Evolutionary conservation across 1,140 invertebrate genomes (phyloP).

Genomic region (Calliphora vicina): DNA sequence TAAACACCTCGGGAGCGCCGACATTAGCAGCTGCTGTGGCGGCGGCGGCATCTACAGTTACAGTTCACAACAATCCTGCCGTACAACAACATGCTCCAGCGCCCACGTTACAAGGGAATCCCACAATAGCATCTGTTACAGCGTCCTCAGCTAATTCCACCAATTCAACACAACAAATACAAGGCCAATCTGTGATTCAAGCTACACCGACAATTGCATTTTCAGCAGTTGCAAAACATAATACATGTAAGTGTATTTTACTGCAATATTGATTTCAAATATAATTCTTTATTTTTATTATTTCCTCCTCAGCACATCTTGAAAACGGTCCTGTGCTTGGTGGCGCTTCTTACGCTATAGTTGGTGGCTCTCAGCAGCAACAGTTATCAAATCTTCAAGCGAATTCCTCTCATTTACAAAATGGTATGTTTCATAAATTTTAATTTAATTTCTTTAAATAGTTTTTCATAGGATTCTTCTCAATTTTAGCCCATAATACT

Average conservation of each 20-base stretch:
- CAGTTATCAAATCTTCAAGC: slow-evolving; percentile 62
- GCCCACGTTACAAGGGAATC: slow-evolving; percentile 45
- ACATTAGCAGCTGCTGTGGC: slow-evolving; percentile 43
- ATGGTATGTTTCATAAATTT: slow-evolving; percentile 52
- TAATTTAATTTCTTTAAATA: not conserved
- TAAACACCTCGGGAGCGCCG: slow-evolving; percentile 36
- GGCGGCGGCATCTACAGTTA: slow-evolving; percentile 40
- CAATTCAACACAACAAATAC: slow-evolving; percentile 49
- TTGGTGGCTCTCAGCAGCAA: slow-evolving; percentile 53
- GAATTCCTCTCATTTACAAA: slow-evolving; percentile 61
- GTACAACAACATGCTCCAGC: slow-evolving; percentile 56
- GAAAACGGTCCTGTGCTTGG: slow-evolving; percentile 58
- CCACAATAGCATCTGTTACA: slow-evolving; percentile 41
- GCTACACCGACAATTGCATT: slow-evolving; percentile 62
- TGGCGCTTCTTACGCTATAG: slow-evolving; percentile 41
- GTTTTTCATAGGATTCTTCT: too few species aligned
- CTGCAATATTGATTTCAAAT: not conserved
- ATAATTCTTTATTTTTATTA: not conserved
- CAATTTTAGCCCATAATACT: slow-evolving; percentile 39
- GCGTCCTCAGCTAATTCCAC: slow-evolving; percentile 48
- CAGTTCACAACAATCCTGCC: slow-evolving; percentile 48
- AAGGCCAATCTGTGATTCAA: slow-evolving; percentile 63
- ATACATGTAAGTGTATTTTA: slow-evolving; percentile 53
- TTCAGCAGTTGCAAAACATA: slow-evolving; percentile 63
- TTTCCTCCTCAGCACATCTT: slow-evolving; percentile 50